Percentiles rank a stretch among this genome's conserved stretches.
These are phyloP conservation scores for Spilogale gracilis DNA, from an alignment of 2,113 vertebrate species.

Conservation along the genomic window DNA sequence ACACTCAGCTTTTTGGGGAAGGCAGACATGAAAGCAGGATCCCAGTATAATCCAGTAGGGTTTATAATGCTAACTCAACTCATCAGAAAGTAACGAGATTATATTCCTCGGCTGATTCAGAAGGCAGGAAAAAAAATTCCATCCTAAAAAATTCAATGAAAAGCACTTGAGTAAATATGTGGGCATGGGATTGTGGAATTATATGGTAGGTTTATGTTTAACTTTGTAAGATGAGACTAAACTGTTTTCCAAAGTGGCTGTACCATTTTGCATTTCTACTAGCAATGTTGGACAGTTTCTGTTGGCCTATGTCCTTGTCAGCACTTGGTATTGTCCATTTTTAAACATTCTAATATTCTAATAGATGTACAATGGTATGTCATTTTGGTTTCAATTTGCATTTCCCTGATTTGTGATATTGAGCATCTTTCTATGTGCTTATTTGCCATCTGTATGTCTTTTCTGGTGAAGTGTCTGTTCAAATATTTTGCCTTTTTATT, in stretches of 20 bases:
- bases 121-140: conserved; percentile 36
- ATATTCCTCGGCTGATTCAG: conserved; percentile 19
- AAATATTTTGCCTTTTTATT: conserved; percentile 38
- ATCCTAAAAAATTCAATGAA: conserved; percentile 37
- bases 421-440: background rate
- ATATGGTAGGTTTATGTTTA: conserved; percentile 15
- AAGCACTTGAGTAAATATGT: conserved; percentile 16
- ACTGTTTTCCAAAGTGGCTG: background rate
- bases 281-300: conserved; percentile 22
- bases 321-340: background rate
- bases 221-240: conserved; percentile 23
- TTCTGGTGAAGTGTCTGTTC: conserved; percentile 14
- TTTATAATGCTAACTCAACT: conserved; percentile 4
- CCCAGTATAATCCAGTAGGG: background rate
- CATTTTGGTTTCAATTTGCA: conserved; percentile 35
- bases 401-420: background rate
- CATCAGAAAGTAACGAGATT: conserved; percentile 33
- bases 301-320: background rate
- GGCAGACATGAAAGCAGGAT: background rate
- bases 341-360: background rate
- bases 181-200: background rate
- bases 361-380: background rate
- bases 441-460: conserved; percentile 2
- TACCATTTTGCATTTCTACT: conserved; percentile 27
- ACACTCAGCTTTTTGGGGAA: background rate